Conservation (phyloP, 2,797 vertebrate species). For the Gorsachius magnificus region DNA sequence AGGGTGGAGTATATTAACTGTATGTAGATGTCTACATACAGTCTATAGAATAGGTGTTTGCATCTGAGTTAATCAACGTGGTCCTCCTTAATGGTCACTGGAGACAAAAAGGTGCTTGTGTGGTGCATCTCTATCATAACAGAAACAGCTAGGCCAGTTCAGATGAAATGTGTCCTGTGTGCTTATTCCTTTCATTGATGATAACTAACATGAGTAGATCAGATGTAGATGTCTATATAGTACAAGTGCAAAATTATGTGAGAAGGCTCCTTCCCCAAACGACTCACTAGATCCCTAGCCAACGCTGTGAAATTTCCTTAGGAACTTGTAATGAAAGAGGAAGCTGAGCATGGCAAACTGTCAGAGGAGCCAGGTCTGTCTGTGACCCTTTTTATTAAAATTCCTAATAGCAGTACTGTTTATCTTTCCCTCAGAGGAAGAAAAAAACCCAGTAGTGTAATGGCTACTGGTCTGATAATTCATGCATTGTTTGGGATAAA, state of each 20-base stretch:
- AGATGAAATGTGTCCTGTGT: not conserved
- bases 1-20: not conserved
- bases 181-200: not conserved
- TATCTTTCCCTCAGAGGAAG: not conserved
- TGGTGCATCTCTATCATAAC: not conserved
- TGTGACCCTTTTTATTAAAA: not conserved
- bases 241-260: not conserved
- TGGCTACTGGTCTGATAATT: not conserved
- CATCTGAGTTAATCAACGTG: not conserved
- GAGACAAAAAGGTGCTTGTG: not conserved
- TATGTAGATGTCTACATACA: not conserved
- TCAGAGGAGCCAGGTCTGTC: not conserved
- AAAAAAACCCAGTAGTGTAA: not conserved
- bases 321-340: not conserved
- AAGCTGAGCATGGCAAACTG: not conserved
- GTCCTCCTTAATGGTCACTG: not conserved
- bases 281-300: not conserved
- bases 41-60: not conserved
- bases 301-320: not conserved
- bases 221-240: not conserved
- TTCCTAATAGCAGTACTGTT: not conserved
- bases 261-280: not conserved
- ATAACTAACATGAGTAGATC: not conserved
- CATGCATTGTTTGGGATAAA: not conserved
- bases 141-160: not conserved